phyloP scores from a whole-genome alignment of 2,797 vertebrate species.

The Melanotaenia boesemani region DNA sequence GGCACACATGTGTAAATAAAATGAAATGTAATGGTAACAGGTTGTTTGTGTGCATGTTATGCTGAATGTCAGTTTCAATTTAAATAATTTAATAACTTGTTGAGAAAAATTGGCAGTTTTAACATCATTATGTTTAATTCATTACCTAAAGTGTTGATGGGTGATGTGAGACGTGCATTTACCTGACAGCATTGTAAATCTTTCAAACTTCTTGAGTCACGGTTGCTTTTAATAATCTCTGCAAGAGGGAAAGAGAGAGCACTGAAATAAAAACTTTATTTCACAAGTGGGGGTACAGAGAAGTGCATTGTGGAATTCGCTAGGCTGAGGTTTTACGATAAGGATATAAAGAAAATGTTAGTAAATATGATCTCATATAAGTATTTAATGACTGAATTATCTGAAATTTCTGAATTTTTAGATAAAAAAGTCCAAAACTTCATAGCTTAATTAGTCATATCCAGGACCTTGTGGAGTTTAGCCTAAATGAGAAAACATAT shows the following conservation, averaged over 20 bases:
- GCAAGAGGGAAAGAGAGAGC: conserved; percentile 7
- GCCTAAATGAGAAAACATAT: background rate
- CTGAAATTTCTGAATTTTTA: conserved; percentile 19
- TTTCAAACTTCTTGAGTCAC: conserved; percentile 17
- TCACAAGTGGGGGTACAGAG: conserved; percentile 26
- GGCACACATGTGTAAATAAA: conserved; percentile 25
- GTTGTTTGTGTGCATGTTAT: conserved; percentile 44
- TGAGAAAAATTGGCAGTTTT: conserved; percentile 38
- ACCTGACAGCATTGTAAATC: conserved; percentile 36
- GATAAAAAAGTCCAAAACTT: background rate
- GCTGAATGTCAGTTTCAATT: conserved; percentile 48
- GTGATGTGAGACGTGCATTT: conserved; percentile 26
- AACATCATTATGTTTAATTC: conserved; percentile 68
- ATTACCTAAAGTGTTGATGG: conserved; percentile 50
- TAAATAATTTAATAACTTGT: conserved; percentile 39
- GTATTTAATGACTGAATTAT: conserved; percentile 6
- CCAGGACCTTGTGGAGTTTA: background rate
- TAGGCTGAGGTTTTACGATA: conserved; percentile 31
- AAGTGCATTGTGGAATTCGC: conserved; percentile 17
- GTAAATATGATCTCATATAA: conserved; percentile 25
- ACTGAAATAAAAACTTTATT: conserved; percentile 45
- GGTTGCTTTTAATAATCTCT: conserved; percentile 23
- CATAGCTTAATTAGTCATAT: conserved; percentile 10
- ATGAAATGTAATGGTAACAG: conserved; percentile 35
- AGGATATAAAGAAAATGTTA: conserved; percentile 29